phyloP scores from a whole-genome alignment of 2,113 vertebrate species.

The Hymenochirus boettgeri region DNA sequence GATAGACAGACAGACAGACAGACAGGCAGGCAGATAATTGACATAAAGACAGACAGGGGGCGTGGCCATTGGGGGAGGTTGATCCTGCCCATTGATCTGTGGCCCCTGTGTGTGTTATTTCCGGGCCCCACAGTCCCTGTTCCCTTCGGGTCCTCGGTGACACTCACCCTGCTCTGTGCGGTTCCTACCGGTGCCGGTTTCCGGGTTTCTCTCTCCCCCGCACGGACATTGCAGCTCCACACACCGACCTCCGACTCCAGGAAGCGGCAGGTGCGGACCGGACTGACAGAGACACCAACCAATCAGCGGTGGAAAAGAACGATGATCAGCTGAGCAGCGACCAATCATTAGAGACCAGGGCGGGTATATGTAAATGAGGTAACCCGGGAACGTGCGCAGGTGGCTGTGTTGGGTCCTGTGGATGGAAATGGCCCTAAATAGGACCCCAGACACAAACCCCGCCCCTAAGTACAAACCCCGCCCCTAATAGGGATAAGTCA shows the following conservation, averaged over 20 bases:
- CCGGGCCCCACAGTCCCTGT: not conserved
- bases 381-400: too few species aligned
- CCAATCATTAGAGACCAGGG: not conserved
- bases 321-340: not conserved
- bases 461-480: too few species aligned
- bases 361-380: conserved; percentile 20
- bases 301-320: conserved; percentile 29
- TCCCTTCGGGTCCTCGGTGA: not conserved
- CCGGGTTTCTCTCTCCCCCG: not conserved
- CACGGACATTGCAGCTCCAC: conserved; percentile 26
- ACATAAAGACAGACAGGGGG: too few species aligned
- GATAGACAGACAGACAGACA: too few species aligned
- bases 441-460: too few species aligned
- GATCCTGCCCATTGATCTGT: too few species aligned
- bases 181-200: not conserved
- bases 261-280: conserved; percentile 47
- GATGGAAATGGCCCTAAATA: too few species aligned
- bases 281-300: conserved; percentile 13
- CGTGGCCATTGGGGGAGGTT: too few species aligned
- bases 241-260: conserved; percentile 44
- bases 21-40: too few species aligned
- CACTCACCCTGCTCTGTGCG: conserved; percentile 15
- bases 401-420: too few species aligned
- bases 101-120: too few species aligned
- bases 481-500: not conserved